phyloP scores from a whole-genome alignment of 2,797 vertebrate species.

The Pipistrellus pygmaeus region DNA sequence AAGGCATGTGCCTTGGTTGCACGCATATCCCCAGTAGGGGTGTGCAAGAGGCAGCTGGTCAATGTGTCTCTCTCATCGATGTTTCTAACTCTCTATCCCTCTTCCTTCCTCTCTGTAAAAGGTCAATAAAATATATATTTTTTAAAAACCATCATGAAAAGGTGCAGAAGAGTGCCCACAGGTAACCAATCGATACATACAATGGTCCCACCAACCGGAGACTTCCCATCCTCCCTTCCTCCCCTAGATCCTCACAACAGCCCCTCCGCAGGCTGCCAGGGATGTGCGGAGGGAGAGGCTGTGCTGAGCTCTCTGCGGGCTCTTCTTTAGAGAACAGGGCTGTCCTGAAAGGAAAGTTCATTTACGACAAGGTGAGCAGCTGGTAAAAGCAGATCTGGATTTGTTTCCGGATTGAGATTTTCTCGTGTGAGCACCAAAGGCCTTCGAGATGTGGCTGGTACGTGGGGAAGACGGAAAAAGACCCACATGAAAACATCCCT shows the following conservation, averaged over 20 bases:
- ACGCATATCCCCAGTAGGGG: too few species aligned
- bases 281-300: neutral
- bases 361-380: neutral
- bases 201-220: neutral
- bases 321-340: neutral
- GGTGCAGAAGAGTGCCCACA: neutral
- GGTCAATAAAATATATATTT: too few species aligned
- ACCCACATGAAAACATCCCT: neutral
- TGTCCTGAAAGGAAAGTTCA: neutral
- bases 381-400: neutral
- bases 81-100: too few species aligned
- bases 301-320: neutral
- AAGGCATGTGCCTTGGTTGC: too few species aligned
- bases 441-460: neutral
- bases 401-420: neutral
- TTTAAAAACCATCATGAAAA: neutral
- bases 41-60: too few species aligned
- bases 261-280: accelerated
- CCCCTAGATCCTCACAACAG: too few species aligned
- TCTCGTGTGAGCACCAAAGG: neutral
- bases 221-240: neutral
- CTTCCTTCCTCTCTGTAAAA: too few species aligned
- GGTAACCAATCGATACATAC: accelerated
- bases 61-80: too few species aligned
- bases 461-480: neutral